phyloP scores from a whole-genome alignment of 92 coral and sea anemone species.

The Phenganax marumi region DNA sequence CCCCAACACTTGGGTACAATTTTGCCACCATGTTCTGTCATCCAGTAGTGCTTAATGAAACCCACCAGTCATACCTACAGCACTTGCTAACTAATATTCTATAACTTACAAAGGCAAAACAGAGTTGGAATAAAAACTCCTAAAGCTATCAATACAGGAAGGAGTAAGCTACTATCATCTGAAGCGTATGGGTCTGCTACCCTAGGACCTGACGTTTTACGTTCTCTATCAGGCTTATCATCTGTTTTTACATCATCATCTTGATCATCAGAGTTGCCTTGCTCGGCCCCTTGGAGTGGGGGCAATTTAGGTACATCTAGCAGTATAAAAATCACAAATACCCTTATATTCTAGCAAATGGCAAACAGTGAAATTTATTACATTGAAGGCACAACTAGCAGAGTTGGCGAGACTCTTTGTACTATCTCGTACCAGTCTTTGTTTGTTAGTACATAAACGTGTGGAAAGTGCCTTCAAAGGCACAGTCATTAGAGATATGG shows the following conservation, averaged over 20 bases:
- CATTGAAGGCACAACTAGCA: no score
- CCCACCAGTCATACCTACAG: constrained; percentile 27
- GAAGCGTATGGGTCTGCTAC: constrained; percentile 87
- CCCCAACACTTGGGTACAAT: no score
- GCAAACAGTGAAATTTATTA: no score
- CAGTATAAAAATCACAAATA: neutral
- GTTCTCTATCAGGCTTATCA: constrained; percentile 77
- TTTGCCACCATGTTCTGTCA: no score
- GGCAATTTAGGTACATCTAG: constrained; percentile 93
- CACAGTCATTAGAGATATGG: neutral
- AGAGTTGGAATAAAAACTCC: constrained; percentile 94
- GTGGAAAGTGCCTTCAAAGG: neutral
- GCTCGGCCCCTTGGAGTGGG: constrained; percentile 65
- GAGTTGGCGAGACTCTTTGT: no score
- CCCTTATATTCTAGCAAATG: neutral
- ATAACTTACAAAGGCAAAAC: constrained; percentile 93
- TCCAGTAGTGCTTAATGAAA: neutral
- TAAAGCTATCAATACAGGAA: constrained; percentile 87
- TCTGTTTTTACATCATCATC: constrained; percentile 68
- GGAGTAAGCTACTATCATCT: constrained; percentile 92
- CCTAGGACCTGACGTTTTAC: constrained; percentile 93
- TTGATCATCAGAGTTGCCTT: constrained; percentile 74
- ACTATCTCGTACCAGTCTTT: no score
- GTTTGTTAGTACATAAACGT: neutral
- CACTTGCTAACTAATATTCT: constrained; percentile 17